Percentiles rank a stretch among this genome's conserved stretches.
These are phyloP conservation scores for Alitta virens DNA, from an alignment of 2,888 invertebrate genomes.

Conservation along the genomic window DNA sequence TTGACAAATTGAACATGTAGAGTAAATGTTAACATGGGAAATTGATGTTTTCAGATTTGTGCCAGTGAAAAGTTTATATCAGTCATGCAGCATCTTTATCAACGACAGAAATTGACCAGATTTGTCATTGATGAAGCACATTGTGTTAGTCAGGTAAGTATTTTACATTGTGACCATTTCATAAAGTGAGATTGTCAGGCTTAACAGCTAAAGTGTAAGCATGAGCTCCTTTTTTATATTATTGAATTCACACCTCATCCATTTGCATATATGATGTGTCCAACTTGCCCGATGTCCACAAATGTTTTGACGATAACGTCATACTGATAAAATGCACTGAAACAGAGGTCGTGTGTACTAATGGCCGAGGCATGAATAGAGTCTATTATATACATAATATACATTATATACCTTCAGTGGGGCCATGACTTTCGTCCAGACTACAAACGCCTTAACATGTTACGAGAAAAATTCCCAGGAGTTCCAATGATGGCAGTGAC, in stretches of 20 bases:
- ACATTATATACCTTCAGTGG: slow-evolving; percentile 73
- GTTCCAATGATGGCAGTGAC: slow-evolving; percentile 82
- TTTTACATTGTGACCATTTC: no score
- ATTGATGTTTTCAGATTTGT: slow-evolving; percentile 48
- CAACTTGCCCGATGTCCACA: no score
- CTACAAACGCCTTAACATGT: slow-evolving; percentile 77
- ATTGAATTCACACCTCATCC: no score
- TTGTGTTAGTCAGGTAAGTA: slow-evolving; percentile 78
- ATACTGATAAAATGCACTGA: no score
- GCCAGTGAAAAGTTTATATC: slow-evolving; percentile 74
- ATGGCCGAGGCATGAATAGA: not conserved
- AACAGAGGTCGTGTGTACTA: not conserved
- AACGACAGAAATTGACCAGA: slow-evolving; percentile 71
- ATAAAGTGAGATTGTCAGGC: no score
- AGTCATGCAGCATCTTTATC: slow-evolving; percentile 70
- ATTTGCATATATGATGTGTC: no score
- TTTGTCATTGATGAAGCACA: slow-evolving; percentile 99
- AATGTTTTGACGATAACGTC: no score
- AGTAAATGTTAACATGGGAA: no score
- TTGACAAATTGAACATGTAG: no score
- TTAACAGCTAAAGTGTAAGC: no score
- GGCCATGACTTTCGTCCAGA: slow-evolving; percentile 72
- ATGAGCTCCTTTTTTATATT: no score
- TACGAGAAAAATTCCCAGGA: slow-evolving; percentile 71
- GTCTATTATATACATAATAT: no score